Conservation (phyloP, 2,113 vertebrate genomes). For the Felis chaus region DNA sequence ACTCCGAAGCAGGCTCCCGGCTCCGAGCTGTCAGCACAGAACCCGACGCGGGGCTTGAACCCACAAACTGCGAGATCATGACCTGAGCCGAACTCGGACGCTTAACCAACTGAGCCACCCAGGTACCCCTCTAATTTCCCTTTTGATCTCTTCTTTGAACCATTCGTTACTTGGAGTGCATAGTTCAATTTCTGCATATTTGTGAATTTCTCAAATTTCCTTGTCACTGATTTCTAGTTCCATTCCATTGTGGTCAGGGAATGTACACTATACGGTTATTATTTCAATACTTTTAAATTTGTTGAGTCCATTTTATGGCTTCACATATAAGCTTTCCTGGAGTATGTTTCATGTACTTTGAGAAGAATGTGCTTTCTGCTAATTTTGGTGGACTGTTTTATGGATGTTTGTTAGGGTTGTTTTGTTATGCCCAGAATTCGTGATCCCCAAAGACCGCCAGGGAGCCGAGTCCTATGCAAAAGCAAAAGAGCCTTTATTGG, state of each 20-base stretch:
- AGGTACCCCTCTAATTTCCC: not conserved
- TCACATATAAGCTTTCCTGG: not conserved
- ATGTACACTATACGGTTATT: not conserved
- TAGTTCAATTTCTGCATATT: not conserved
- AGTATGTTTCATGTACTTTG: not conserved
- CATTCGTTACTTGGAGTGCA: not conserved
- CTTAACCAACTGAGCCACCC: too few species aligned
- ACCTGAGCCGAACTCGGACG: too few species aligned
- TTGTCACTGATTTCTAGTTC: not conserved
- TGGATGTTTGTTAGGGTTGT: not conserved
- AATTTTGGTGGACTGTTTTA: not conserved
- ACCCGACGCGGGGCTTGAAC: too few species aligned
- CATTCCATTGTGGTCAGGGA: not conserved
- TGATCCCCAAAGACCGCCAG: too few species aligned
- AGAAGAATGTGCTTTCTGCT: not conserved
- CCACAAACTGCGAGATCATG: too few species aligned
- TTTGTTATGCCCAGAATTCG: too few species aligned
- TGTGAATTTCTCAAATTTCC: not conserved
- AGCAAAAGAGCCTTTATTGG: too few species aligned
- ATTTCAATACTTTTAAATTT: not conserved
- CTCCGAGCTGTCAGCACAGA: too few species aligned
- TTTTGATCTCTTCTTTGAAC: not conserved
- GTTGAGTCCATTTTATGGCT: not conserved
- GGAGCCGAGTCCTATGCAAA: too few species aligned
- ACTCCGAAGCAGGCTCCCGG: too few species aligned